These are phyloP conservation scores for Nomia melanderi DNA, from an alignment of 1,140 invertebrate species.

Conservation along the genomic window DNA sequence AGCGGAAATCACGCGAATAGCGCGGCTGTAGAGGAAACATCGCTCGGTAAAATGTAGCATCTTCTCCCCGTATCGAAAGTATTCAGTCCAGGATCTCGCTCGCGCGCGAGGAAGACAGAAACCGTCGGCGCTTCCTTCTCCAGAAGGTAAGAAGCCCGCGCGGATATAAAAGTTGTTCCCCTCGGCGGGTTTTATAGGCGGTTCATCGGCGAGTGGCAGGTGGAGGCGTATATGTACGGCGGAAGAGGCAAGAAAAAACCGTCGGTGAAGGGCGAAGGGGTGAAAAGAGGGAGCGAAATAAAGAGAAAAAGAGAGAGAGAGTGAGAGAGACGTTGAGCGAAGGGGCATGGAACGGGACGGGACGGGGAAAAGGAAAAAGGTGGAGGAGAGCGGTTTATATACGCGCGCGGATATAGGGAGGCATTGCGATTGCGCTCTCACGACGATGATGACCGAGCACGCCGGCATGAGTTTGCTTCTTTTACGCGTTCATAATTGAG, in stretches of 20 bases:
- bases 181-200: constrained; percentile 68
- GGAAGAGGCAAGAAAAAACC: background rate
- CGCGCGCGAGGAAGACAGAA: background rate
- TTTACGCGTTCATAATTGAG: constrained; percentile 77
- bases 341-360: no score
- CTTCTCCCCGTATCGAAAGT: no score
- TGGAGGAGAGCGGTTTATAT: constrained; percentile 26
- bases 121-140: background rate
- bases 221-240: constrained; percentile 70
- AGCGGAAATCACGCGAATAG: no score
- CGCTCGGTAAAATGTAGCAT: no score
- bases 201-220: constrained; percentile 69
- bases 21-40: no score
- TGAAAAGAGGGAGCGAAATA: no score
- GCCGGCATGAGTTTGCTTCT: constrained; percentile 73
- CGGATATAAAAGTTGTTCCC: constrained; percentile 67
- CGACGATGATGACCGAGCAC: constrained; percentile 70
- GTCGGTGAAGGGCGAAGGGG: constrained; percentile 23
- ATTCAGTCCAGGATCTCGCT: no score
- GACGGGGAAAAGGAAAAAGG: background rate
- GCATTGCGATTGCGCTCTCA: constrained; percentile 57
- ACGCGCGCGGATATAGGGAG: constrained; percentile 31
- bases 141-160: constrained; percentile 24
- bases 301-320: no score
- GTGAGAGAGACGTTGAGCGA: no score